phyloP scores from a whole-genome alignment of 2,888 invertebrate species.

The Pollenia amentaria region DNA sequence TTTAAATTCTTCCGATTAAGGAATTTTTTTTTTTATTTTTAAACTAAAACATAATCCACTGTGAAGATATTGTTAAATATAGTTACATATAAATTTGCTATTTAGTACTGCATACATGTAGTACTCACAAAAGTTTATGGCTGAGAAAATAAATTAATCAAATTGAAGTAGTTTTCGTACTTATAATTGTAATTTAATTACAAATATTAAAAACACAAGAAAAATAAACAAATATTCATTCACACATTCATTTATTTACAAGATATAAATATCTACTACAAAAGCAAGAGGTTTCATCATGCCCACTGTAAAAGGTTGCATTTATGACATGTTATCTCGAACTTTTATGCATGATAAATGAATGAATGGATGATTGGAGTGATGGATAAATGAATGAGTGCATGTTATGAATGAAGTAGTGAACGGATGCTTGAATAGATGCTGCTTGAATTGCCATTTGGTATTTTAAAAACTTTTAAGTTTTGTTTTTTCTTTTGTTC shows the following conservation, averaged over 20 bases:
- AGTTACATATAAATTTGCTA: slow-evolving; percentile 14
- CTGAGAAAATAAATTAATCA: slow-evolving; percentile 69
- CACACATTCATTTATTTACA: slow-evolving; percentile 56
- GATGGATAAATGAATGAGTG: slow-evolving; percentile 22
- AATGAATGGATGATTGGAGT: slow-evolving; percentile 31
- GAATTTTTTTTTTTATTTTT: background rate
- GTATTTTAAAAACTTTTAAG: slow-evolving; percentile 26
- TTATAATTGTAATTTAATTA: slow-evolving; percentile 66
- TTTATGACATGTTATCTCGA: slow-evolving; percentile 57
- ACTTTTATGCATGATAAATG: slow-evolving; percentile 47
- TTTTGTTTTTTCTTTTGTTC: slow-evolving; percentile 4
- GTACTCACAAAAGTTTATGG: slow-evolving; percentile 29
- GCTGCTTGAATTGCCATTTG: slow-evolving; percentile 52
- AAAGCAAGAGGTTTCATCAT: slow-evolving; percentile 26
- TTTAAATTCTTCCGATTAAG: background rate
- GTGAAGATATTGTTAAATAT: slow-evolving; percentile 36
- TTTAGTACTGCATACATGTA: background rate
- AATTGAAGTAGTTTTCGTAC: slow-evolving; percentile 17
- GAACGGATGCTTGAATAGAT: slow-evolving; percentile 35
- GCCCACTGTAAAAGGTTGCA: slow-evolving; percentile 52
- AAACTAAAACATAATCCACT: slow-evolving; percentile 50
- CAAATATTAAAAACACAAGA: slow-evolving; percentile 38
- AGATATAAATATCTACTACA: slow-evolving; percentile 28
- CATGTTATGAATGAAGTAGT: slow-evolving; percentile 15
- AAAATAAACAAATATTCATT: slow-evolving; percentile 46